These are phyloP conservation scores for Sanderia malayensis DNA, from an alignment of 30 jellyfish, hydroid and myxozoan species.

Conservation along the genomic window DNA sequence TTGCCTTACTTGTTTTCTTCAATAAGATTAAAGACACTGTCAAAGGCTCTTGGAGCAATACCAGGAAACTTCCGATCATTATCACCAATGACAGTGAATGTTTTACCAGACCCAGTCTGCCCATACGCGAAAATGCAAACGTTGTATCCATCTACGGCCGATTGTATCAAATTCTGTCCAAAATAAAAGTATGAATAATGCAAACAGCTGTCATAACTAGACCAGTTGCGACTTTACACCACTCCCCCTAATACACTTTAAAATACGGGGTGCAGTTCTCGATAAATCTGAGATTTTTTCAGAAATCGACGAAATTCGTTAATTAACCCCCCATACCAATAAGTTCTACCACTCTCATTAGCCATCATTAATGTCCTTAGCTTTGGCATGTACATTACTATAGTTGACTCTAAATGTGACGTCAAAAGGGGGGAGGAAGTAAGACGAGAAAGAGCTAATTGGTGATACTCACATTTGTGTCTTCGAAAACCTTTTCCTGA, in stretches of 20 bases:
- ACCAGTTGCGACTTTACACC: too few relatives aligned
- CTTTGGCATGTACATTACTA: too few relatives aligned
- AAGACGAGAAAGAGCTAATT: not conserved
- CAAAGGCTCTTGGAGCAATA: conserved; percentile 88
- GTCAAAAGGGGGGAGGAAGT: not conserved
- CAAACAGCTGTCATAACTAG: too few relatives aligned
- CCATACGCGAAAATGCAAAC: conserved; percentile 96
- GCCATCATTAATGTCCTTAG: too few relatives aligned
- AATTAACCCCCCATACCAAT: too few relatives aligned
- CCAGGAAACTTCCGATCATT: conserved; percentile 94
- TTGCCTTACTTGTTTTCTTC: conserved; percentile 75
- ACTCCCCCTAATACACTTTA: too few relatives aligned
- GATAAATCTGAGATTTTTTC: too few relatives aligned
- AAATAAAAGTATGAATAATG: not conserved
- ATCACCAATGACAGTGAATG: conserved; percentile 91
- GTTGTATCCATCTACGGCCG: conserved; percentile 95
- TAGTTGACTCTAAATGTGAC: too few relatives aligned
- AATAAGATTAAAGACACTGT: conserved; percentile 52
- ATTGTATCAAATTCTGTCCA: conserved; percentile 75
- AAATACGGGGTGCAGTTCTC: too few relatives aligned
- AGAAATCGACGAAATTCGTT: too few relatives aligned
- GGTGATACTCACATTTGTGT: conserved; percentile 65
- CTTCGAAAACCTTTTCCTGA: conserved; percentile 92
- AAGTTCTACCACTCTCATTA: too few relatives aligned
- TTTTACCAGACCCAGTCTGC: conserved; percentile 94